phyloP scores from a whole-genome alignment of 1,140 invertebrate species.

The Drosophila nebulosa region DNA sequence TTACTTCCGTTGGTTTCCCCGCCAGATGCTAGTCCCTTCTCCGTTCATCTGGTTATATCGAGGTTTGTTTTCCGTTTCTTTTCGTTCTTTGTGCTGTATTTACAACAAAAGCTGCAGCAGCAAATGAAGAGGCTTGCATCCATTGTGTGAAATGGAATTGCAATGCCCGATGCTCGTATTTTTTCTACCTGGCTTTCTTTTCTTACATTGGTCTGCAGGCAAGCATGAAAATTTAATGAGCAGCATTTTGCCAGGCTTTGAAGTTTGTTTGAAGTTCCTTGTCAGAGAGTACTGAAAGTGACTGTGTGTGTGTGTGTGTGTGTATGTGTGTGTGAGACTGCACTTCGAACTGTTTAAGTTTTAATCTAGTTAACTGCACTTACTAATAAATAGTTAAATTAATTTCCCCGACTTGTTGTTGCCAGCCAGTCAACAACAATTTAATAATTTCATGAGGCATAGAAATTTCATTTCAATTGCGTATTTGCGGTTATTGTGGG shows the following conservation, averaged over 20 bases:
- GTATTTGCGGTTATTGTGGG: constrained; percentile 24
- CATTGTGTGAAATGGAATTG: constrained; percentile 24
- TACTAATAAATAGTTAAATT: constrained; percentile 13
- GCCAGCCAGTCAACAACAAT: constrained; percentile 14
- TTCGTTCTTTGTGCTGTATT: constrained; percentile 24
- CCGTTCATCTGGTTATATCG: not conserved
- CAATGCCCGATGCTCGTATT: constrained; percentile 41
- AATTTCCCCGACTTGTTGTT: not conserved
- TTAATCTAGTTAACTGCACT: constrained; percentile 43
- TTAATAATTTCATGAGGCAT: constrained; percentile 33
- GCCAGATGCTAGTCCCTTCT: not conserved
- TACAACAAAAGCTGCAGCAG: constrained; percentile 31
- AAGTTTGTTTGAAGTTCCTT: constrained; percentile 11
- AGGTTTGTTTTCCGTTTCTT: constrained; percentile 2
- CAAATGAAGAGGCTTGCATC: constrained; percentile 44
- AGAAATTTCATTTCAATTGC: constrained; percentile 24
- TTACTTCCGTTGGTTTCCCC: not conserved
- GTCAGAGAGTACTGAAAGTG: not conserved
- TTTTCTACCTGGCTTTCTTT: not conserved
- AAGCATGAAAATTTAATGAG: constrained; percentile 59
- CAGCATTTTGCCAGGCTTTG: constrained; percentile 31
- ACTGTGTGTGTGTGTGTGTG: not conserved
- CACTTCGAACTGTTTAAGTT: constrained; percentile 25
- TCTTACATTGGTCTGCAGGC: constrained; percentile 40
- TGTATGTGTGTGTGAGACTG: not conserved